Evolutionary conservation across 1,140 invertebrate genomes (phyloP).

Genomic region (Pseudachorutes palmiensis): DNA sequence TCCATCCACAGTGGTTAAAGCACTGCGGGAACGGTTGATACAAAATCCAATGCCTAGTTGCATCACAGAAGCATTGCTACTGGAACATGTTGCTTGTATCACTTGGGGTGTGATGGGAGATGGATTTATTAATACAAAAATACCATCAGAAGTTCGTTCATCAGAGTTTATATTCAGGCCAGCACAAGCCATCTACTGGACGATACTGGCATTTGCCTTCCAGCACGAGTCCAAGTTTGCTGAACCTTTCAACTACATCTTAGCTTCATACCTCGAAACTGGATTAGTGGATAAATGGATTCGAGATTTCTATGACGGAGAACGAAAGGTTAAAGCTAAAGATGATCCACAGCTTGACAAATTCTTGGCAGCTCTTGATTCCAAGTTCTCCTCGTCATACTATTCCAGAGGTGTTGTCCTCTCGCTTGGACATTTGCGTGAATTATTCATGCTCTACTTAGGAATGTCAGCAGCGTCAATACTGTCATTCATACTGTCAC

Average conservation of each 20-base stretch:
- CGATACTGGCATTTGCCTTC: not conserved
- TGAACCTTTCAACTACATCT: not conserved
- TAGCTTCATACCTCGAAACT: not conserved
- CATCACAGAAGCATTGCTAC: not conserved
- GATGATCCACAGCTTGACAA: too few species aligned
- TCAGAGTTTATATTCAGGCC: not conserved
- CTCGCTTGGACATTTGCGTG: too few species aligned
- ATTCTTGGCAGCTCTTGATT: too few species aligned
- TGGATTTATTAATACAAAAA: not conserved
- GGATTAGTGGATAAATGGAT: not conserved
- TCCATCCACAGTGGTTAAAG: not conserved
- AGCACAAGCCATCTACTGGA: not conserved
- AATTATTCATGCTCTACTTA: too few species aligned
- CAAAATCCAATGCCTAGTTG: not conserved
- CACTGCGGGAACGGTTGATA: not conserved
- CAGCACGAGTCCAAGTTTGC: not conserved
- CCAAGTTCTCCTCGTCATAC: too few species aligned
- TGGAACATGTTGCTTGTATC: not conserved
- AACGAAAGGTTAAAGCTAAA: not conserved
- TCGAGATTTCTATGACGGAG: not conserved
- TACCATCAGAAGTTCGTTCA: not conserved
- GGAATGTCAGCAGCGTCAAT: too few species aligned
- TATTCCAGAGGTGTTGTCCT: too few species aligned
- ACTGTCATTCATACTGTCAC: too few species aligned
- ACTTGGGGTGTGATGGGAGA: not conserved